Evolutionary conservation across 2,797 vertebrate species (phyloP), one percentile per base, ranked within the genome.

Genomic region (Carduelis carduelis): DNA sequence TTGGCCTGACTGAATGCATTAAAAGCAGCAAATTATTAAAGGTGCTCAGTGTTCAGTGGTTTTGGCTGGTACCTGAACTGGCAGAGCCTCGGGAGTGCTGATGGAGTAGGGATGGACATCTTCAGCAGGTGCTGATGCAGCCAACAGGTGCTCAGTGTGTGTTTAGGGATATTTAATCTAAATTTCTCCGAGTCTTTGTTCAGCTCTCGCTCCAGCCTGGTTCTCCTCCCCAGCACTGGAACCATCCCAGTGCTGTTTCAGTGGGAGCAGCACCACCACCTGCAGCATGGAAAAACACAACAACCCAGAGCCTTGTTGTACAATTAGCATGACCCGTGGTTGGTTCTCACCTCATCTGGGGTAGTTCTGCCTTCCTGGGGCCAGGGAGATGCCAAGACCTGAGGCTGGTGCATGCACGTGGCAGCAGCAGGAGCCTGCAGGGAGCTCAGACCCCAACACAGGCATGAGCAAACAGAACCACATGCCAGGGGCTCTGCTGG

Each of bases 41-140:
- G 60, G 93, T 85, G 76, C 92, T 96, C 72, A 41, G 81, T 90
- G 56, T 41, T 95, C 78, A 39, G 89, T 14, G 8, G 50, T 66
- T 87, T 95, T 41, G 57, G 79, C 84, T 88, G 96, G 89, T 91
- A 97, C 87, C 93, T 95, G 96, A 90, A 68, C 83, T 86, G 83
- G 87, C 77, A 60, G 92, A 26, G 55, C 92, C 77, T 55, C 1
- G 1, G 56, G 71, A 69, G 72, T 2, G 30, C 71, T 95, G 95
- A 93, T 53, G 96, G 89, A 91, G 57, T 84, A 79, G 77, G 20
- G 39, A 71, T 60, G 89, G 91, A 71, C n/a, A 27, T 27, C 89
- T 80, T 65, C 32, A 87, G 87, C 68, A 95, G 93, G 94, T 97
- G 96, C 83, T 84, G 93, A 85, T 75, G 77, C 90, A 82, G 70